Percentiles rank a stretch among this genome's conserved stretches.
phyloP scores from a whole-genome alignment of 2,113 vertebrate genomes.

The Acanthisitta chloris region DNA sequence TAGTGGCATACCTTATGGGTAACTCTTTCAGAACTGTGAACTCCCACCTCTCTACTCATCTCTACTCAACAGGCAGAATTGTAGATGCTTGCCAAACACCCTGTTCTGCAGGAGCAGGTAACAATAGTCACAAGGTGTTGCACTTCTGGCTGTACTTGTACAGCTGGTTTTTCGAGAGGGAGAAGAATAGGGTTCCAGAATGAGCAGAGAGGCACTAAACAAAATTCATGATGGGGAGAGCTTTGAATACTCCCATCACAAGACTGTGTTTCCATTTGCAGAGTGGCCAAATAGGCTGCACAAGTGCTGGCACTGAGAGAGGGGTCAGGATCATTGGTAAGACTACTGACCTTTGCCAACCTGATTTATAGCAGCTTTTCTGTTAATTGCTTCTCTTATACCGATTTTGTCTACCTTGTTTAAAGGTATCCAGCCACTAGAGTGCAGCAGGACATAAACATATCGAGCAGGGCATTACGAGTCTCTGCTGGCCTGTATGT shows the following conservation, averaged over 20 bases:
- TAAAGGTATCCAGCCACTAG: constrained; percentile 33
- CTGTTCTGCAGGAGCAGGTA: background rate
- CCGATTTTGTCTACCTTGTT: background rate
- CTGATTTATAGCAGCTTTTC: background rate
- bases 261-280: background rate
- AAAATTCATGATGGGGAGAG: background rate
- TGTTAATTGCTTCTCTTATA: background rate
- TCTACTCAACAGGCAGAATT: background rate
- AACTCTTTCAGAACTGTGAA: background rate
- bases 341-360: background rate
- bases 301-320: background rate
- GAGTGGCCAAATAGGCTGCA: background rate
- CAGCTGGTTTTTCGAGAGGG: rapidly evolving
- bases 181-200: background rate
- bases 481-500: background rate
- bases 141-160: background rate
- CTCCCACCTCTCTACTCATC: background rate
- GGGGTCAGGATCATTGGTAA: background rate
- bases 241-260: background rate
- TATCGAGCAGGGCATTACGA: background rate
- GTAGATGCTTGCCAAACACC: background rate
- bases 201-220: background rate
- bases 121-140: background rate
- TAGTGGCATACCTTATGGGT: background rate
- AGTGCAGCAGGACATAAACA: constrained; percentile 42